These are phyloP conservation scores for Malaclemys terrapin DNA, from an alignment of 2,113 vertebrate genomes.

Conservation along the genomic window DNA sequence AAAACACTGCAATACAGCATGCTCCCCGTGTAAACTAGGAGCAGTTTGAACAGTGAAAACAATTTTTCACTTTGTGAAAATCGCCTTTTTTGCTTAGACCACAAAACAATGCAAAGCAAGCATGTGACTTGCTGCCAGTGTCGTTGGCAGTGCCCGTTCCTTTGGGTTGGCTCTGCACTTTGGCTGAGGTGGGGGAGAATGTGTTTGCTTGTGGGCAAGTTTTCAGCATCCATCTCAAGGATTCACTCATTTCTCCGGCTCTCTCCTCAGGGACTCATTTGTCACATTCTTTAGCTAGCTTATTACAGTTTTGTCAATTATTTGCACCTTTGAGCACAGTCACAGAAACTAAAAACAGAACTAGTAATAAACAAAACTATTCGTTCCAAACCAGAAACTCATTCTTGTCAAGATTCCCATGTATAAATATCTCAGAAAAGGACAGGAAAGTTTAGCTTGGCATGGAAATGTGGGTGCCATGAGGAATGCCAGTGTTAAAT, in stretches of 20 bases:
- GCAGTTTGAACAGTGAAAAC: not conserved
- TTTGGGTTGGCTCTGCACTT: not conserved
- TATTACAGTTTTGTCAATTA: constrained; percentile 33
- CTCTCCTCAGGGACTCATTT: not conserved
- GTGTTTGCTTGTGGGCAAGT: not conserved
- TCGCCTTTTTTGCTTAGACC: not conserved
- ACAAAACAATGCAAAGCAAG: not conserved
- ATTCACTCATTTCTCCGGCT: not conserved
- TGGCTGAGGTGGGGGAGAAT: not conserved
- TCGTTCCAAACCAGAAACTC: constrained; percentile 75
- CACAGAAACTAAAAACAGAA: not conserved
- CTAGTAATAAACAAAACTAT: constrained; percentile 49
- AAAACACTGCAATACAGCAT: not conserved
- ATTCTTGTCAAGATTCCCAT: constrained; percentile 80
- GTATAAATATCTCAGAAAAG: constrained; percentile 79
- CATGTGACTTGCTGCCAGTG: not conserved
- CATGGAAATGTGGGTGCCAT: constrained; percentile 68
- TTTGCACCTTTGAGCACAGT: constrained; percentile 23
- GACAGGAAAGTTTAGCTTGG: constrained; percentile 79
- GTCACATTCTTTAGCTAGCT: not conserved
- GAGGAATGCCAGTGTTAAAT: constrained; percentile 64
- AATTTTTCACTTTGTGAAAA: not conserved
- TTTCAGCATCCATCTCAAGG: not conserved
- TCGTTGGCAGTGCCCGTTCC: not conserved
- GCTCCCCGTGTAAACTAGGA: not conserved